Percentiles rank a stretch among this genome's conserved stretches.
These are phyloP conservation scores for Pelobates fuscus DNA, from an alignment of 2,113 vertebrate genomes.

Conservation along the genomic window DNA sequence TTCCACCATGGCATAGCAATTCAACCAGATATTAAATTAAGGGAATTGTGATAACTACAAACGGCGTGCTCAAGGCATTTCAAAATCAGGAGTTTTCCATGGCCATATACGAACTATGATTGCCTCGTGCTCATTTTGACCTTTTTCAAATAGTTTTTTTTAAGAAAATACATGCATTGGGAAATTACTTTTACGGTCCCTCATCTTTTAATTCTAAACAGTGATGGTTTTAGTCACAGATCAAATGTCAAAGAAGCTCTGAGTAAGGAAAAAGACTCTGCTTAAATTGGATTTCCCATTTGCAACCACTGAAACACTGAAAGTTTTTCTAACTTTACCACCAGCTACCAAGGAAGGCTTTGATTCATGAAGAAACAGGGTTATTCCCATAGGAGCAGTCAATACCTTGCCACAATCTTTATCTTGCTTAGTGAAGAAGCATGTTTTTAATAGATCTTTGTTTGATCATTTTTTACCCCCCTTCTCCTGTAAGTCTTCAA, in stretches of 20 bases:
- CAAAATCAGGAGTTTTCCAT: no score
- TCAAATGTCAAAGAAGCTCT: slow-evolving; percentile 33
- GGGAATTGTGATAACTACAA: no score
- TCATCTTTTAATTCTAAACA: slow-evolving; percentile 35
- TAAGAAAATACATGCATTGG: neutral
- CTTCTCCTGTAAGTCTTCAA: slow-evolving; percentile 36
- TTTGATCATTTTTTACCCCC: slow-evolving; percentile 52
- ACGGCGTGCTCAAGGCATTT: no score
- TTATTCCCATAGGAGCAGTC: slow-evolving; percentile 51
- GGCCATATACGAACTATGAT: no score
- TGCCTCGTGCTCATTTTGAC: neutral
- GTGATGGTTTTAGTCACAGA: slow-evolving; percentile 48
- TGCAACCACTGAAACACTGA: slow-evolving; percentile 33
- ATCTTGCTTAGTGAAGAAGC: slow-evolving; percentile 54
- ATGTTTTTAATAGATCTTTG: slow-evolving; percentile 59
- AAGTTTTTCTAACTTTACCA: slow-evolving; percentile 38
- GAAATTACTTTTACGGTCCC: slow-evolving; percentile 31
- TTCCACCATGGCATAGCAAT: no score
- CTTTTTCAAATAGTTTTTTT: slow-evolving; percentile 1
- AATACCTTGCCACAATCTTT: slow-evolving; percentile 52
- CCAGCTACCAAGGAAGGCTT: slow-evolving; percentile 14
- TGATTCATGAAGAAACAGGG: slow-evolving; percentile 45
- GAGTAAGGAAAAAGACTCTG: slow-evolving; percentile 1
- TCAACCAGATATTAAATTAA: no score
- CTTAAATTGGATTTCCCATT: neutral